phyloP scores from a whole-genome alignment of 2,797 vertebrate genomes.

The Pantherophis vulpinus region DNA sequence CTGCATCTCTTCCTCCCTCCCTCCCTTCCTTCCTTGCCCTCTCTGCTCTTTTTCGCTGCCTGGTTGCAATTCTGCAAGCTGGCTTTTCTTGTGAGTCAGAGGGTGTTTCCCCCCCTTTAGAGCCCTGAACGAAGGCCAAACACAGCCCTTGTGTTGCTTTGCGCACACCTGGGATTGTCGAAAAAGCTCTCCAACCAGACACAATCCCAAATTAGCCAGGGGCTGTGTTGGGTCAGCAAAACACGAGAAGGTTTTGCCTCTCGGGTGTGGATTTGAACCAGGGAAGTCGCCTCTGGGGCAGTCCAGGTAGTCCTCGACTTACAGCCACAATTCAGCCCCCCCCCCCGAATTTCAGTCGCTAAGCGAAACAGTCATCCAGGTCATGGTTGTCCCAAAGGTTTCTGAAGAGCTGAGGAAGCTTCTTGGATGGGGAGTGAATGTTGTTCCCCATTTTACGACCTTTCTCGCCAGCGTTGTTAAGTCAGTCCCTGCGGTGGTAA shows the following conservation, averaged over 20 bases:
- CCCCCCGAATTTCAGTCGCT: rapidly evolving
- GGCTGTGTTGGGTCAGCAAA: neutral
- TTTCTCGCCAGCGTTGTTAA: neutral
- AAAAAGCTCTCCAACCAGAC: neutral
- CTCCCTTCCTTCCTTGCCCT: neutral
- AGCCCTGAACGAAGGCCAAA: neutral
- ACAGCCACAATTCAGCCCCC: neutral
- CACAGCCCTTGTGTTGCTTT: neutral
- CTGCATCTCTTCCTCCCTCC: neutral
- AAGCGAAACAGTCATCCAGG: neutral
- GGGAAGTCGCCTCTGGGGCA: too few species aligned
- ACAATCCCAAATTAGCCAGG: neutral
- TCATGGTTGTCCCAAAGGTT: too few species aligned
- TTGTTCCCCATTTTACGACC: neutral
- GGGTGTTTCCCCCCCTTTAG: neutral
- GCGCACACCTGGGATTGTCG: too few species aligned
- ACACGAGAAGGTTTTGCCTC: neutral
- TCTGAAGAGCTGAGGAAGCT: too few species aligned
- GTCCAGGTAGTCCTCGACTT: neutral
- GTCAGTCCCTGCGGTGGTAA: too few species aligned
- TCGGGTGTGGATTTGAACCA: neutral
- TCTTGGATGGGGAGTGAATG: neutral
- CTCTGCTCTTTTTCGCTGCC: neutral
- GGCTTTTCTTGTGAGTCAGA: neutral
- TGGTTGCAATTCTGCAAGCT: neutral